Base-by-base conservation (phyloP, 2,113 vertebrate species). In the Hypanus sabinus region DNA sequence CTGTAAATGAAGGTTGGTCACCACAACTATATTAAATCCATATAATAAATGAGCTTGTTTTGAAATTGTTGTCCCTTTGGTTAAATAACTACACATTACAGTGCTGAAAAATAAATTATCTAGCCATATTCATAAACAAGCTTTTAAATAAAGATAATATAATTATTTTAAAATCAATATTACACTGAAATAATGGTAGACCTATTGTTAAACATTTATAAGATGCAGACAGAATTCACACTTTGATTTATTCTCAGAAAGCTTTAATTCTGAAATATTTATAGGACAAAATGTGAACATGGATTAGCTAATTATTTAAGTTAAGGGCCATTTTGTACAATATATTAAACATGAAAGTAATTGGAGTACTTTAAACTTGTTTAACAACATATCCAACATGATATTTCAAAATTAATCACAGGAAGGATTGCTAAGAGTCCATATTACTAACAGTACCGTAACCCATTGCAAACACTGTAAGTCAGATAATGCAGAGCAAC, bases 61-160 rank as follows among this genome's bases (percentile, higher is more conserved):
- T 10, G 33, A 30, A 46, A 93, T 46, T 18, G 65, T 68, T 68
- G 85, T 93, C 38, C 38, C 68, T 73, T 65, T 73, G 38, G 36
- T 73, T 38, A 93, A 93, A 27, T 14, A 71, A 73, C 73, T 73
- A 71, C 36, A 36, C 9, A 70, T 93, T 73, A 46, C 91, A 55
- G 5, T 73, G 91, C 36, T 16, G 60, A 90, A 90, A 65, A 90
- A 73, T 55, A 46, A 73, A 73, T 73, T 55, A 55, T 73, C 36
- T 30, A 93, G 71, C 91, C 65, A 7, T 71, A 93, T 93, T 55
- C 91, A 93, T 73, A 93, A 71, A 71, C 68, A 73, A 93, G 70
- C 91, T 93, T 93, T 93, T 93, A 93, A 93, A 93, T 93, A 93
- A 93, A 93, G 68, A 93, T 93, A 93, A 93, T 93, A 93, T 93